Evolutionary conservation across 2,113 vertebrate genomes (phyloP).

Genomic region (Dicentrarchus labrax): DNA sequence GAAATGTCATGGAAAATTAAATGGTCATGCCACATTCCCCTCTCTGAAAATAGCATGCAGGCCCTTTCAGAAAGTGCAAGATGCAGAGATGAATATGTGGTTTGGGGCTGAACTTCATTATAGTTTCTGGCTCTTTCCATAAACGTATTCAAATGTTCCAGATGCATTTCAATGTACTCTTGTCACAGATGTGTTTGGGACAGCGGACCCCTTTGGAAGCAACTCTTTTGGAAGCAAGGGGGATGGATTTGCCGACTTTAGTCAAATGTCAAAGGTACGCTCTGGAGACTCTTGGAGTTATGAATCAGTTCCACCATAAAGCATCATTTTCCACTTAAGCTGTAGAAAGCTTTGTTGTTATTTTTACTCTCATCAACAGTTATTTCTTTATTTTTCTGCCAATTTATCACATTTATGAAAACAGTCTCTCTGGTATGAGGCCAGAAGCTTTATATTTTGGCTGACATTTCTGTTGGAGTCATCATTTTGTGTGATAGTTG

Average conservation of each 20-base stretch:
- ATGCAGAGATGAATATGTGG: constrained; percentile 62
- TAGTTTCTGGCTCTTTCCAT: constrained; percentile 67
- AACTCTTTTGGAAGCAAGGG: constrained; percentile 86
- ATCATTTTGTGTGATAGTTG: constrained; percentile 28
- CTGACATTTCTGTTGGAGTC: constrained; percentile 30
- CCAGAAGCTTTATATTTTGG: constrained; percentile 37
- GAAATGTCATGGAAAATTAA: constrained; percentile 83
- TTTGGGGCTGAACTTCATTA: constrained; percentile 59
- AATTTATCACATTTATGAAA: constrained; percentile 49
- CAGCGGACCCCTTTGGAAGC: constrained; percentile 89
- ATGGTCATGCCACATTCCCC: constrained; percentile 70
- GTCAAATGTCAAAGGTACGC: constrained; percentile 96
- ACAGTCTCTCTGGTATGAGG: constrained; percentile 14
- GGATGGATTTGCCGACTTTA: constrained; percentile 95
- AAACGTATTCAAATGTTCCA: constrained; percentile 64
- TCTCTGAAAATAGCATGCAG: constrained; percentile 74
- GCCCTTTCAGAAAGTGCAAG: constrained; percentile 65
- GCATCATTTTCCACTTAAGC: constrained; percentile 54
- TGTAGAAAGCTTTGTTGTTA: constrained; percentile 43
- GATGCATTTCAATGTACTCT: constrained; percentile 50
- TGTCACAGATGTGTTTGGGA: constrained; percentile 90
- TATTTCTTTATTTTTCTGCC: constrained; percentile 45
- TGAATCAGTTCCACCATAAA: constrained; percentile 64
- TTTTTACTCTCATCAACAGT: constrained; percentile 35
- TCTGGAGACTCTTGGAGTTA: constrained; percentile 47